Conservation (phyloP, 2,113 vertebrate genomes). For the Raja brachyura region DNA sequence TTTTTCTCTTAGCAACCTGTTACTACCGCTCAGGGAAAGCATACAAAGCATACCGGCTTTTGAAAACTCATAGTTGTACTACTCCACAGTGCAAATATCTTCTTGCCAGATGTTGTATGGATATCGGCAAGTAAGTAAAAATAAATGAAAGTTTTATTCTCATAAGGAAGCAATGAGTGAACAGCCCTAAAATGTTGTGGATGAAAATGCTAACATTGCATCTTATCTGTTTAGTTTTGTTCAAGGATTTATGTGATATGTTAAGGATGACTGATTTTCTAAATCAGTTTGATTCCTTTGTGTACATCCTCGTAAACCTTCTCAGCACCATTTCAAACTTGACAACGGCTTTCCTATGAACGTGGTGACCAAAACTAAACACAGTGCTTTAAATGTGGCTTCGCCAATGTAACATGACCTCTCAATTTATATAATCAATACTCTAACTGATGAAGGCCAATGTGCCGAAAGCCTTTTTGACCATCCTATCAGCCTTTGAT, state of each 20-base stretch:
- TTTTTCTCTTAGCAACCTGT: constrained; percentile 91
- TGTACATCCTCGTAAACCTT: too few relatives aligned
- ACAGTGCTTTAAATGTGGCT: too few relatives aligned
- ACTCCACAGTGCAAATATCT: constrained; percentile 92
- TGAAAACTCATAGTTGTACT: constrained; percentile 92
- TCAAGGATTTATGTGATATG: neutral
- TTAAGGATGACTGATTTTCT: neutral
- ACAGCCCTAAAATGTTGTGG: neutral
- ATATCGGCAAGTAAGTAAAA: constrained; percentile 91
- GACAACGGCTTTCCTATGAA: too few relatives aligned
- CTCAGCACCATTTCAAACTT: too few relatives aligned
- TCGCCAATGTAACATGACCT: too few relatives aligned
- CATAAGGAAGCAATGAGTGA: neutral
- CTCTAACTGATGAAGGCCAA: too few relatives aligned
- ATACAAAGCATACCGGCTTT: constrained; percentile 90
- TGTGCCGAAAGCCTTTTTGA: too few relatives aligned
- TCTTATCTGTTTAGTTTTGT: neutral
- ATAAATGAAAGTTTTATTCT: constrained; percentile 44
- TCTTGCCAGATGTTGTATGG: constrained; percentile 92
- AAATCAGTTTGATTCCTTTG: neutral
- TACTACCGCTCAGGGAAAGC: constrained; percentile 96
- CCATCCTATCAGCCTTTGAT: too few relatives aligned
- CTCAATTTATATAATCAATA: too few relatives aligned
- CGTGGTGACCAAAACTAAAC: too few relatives aligned
- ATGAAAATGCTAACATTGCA: neutral